Conservation (phyloP, 1,140 invertebrate species). For the Sinella curviseta region DNA sequence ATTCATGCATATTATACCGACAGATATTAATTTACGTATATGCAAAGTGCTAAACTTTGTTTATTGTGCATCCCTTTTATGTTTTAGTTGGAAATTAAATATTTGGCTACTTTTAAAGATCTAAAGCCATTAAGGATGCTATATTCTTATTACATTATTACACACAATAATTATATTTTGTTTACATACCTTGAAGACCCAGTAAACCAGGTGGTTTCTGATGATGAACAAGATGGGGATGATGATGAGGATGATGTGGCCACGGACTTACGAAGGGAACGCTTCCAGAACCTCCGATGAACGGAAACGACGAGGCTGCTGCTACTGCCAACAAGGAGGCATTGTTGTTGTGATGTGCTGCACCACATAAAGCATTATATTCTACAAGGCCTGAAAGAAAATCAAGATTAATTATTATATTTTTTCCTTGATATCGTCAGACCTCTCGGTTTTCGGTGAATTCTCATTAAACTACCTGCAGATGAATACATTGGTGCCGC, state of each 20-base stretch:
- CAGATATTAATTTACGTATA: neutral
- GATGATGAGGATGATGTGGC: slow-evolving; percentile 1
- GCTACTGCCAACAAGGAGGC: slow-evolving; percentile 42
- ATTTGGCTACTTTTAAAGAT: too few relatives aligned
- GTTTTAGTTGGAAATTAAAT: too few relatives aligned
- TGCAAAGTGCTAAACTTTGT: neutral
- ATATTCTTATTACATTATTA: neutral
- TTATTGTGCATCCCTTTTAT: too few relatives aligned
- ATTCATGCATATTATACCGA: neutral
- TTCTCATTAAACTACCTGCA: neutral
- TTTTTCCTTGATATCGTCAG: too few relatives aligned
- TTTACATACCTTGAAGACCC: slow-evolving; percentile 44
- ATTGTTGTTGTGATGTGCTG: neutral
- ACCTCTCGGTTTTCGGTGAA: too few relatives aligned
- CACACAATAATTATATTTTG: neutral
- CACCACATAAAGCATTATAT: slow-evolving; percentile 36
- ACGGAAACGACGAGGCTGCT: neutral
- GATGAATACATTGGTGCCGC: neutral
- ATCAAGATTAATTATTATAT: slow-evolving; percentile 4
- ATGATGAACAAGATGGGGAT: too few relatives aligned
- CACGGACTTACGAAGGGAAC: slow-evolving; percentile 17
- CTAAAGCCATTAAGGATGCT: neutral
- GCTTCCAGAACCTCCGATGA: neutral
- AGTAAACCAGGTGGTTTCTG: slow-evolving; percentile 35
- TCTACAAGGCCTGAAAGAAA: slow-evolving; percentile 33